Evolutionary conservation across 2,888 invertebrate genomes (phyloP), one percentile per base, ranked within the genome.

Genomic region (Luperina nickerlii): DNA sequence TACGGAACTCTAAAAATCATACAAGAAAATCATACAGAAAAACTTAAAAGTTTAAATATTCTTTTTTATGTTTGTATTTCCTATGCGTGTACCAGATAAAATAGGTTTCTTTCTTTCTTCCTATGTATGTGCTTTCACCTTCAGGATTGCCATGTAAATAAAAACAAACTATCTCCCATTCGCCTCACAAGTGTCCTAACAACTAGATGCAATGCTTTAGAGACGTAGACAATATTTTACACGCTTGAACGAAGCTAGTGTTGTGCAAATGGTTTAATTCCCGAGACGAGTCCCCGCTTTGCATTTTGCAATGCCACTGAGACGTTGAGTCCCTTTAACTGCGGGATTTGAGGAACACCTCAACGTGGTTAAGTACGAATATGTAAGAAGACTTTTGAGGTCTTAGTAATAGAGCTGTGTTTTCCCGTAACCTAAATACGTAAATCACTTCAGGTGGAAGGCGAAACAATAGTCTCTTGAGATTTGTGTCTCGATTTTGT

Each of bases 171-270:
- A 42, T 15, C 38, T 72, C 57, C 24, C 24, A 57, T 42, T 72
- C 2, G 20, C 24, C 27, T 65, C n/a, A 15, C 6, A 48, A 72
- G 27, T 60, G 27, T n/a, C 54, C 42, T 71, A 13, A 57, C 8
- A 70, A 57, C 24, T n/a, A 68, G 72, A 79, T 60, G 63, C 42
- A 65, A 63, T 45, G 42, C 51, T 48, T 45, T 67, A 24, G 27
- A 72, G 57, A 74, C 62, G 66, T n/a, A 67, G 11, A 69, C 72
- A 68, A 86, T 82, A 86, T 74, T 74, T 71, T 66, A 77, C 32
- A 38, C 51, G 74, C 54, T 74, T 76, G 32, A 76, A n/a, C 54
- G 18, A 27, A 68, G 63, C 60, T 83, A 87, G 87, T 85, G 84
- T 42, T 86, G 87, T 74, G 79, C 74, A 79, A 85, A 79, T 45